A percentile compares a stretch with the other conserved stretches of the same genome.
These are phyloP conservation scores for Dendroctonus ponderosae DNA, from an alignment of 1,140 invertebrate species.

Conservation along the genomic window DNA sequence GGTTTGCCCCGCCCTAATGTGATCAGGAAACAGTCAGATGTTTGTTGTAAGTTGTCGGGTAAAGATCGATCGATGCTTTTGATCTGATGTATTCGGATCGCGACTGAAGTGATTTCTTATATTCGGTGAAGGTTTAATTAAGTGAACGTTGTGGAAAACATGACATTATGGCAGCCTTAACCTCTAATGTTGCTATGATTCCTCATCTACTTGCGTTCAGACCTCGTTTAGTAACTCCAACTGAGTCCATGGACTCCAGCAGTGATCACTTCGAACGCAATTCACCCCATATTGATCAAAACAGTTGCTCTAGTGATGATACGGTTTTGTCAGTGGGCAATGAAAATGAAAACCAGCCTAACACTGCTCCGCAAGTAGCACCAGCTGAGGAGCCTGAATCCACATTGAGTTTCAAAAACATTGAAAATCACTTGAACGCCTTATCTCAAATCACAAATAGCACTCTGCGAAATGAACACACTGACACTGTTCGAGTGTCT, in stretches of 20 bases:
- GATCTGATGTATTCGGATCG: constrained; percentile 17
- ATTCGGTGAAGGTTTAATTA: constrained; percentile 12
- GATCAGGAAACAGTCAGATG: constrained; percentile 42
- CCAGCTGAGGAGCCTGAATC: constrained; percentile 18
- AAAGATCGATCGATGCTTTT: constrained; percentile 41
- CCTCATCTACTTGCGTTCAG: constrained; percentile 39
- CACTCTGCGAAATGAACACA: constrained; percentile 41
- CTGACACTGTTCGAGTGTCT: constrained; percentile 27
- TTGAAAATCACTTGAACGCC: constrained; percentile 60
- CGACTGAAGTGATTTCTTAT: background rate
- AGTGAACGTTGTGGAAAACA: constrained; percentile 23
- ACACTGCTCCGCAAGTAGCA: constrained; percentile 38
- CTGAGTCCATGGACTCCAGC: constrained; percentile 49
- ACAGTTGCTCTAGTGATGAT: constrained; percentile 64
- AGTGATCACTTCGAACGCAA: constrained; percentile 46
- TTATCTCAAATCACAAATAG: constrained; percentile 57
- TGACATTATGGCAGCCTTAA: constrained; percentile 45
- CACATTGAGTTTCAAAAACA: constrained; percentile 58
- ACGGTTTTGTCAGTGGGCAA: constrained; percentile 67
- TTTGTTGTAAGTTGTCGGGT: constrained; percentile 43
- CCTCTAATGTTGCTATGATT: constrained; percentile 39
- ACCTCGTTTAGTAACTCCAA: constrained; percentile 42
- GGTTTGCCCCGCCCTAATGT: constrained; percentile 43
- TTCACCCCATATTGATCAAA: constrained; percentile 47
- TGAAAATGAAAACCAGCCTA: constrained; percentile 52